These are phyloP conservation scores for Matsumurasca onukii DNA, from an alignment of 1,140 invertebrate genomes.

Conservation along the genomic window DNA sequence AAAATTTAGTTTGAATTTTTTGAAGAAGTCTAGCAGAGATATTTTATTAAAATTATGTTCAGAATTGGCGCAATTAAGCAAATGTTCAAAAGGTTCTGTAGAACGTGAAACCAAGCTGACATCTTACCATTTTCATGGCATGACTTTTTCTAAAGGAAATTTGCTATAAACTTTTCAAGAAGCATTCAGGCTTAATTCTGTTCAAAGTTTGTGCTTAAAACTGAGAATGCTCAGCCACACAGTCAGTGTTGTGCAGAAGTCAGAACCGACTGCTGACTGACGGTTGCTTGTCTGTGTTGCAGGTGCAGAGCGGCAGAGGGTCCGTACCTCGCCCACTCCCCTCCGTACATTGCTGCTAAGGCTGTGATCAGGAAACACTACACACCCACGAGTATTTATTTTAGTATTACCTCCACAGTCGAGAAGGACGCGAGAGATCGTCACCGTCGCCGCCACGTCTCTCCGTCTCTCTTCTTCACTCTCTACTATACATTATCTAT, in stretches of 20 bases:
- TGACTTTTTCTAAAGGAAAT: too few species aligned
- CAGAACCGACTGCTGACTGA: neutral
- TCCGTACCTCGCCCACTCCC: neutral
- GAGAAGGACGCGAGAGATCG: slow-evolving; percentile 53
- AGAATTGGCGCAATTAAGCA: too few species aligned
- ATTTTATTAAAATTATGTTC: too few species aligned
- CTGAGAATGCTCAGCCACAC: too few species aligned
- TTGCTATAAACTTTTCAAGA: too few species aligned
- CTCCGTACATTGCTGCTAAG: slow-evolving; percentile 32
- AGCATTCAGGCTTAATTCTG: too few species aligned
- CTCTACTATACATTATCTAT: slow-evolving; percentile 36
- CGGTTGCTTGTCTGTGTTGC: slow-evolving; percentile 3
- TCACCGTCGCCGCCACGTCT: slow-evolving; percentile 63
- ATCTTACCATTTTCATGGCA: too few species aligned
- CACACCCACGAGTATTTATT: slow-evolving; percentile 72
- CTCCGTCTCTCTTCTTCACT: slow-evolving; percentile 15
- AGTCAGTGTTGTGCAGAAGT: neutral
- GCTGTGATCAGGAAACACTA: slow-evolving; percentile 82
- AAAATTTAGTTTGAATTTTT: too few species aligned
- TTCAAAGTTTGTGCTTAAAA: too few species aligned
- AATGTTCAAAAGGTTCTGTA: too few species aligned
- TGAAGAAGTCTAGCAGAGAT: too few species aligned
- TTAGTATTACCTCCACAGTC: slow-evolving; percentile 31
- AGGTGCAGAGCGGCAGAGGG: slow-evolving; percentile 25
- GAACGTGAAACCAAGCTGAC: too few species aligned